Evolutionary conservation across 2,888 invertebrate species (phyloP), one percentile per base, ranked within the genome.

Genomic region (Calameuta filiformis): DNA sequence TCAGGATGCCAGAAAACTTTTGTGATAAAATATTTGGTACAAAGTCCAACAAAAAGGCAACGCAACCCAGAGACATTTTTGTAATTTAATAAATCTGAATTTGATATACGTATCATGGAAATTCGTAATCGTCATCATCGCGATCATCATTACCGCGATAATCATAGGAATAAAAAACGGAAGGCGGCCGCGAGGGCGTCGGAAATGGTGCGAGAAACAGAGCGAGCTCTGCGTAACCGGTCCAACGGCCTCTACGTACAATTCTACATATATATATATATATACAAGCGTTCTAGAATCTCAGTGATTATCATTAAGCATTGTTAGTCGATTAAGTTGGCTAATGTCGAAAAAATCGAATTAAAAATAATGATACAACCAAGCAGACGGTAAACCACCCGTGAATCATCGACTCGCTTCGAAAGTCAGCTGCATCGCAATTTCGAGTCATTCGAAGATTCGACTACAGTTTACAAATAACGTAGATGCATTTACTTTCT

Each of bases 131-230:
- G 71, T 34, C 31, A 31, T 71, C 33, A 71, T 71, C 1, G 71
- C 71, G 71, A 71, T 71, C 12, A 15, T 71, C 3, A 15, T 75
- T 77, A 71, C 35, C 75, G 71, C 1, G 40, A 34, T 68, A 23
- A 33, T 37, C 75, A 74, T n/a, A 74, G 31, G 77, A 69, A 35
- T 40, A 75, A 79, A 74, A 79, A 79, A 76, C 76, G 79, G 79
- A 79, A 79, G 79, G 77, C 76, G 79, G 76, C 76, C 76, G 79
- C 76, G 68, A 73, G 79, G 79, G 76, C 73, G 69, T 69, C 76
- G 79, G 79, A 79, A 79, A 79, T 79, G 76, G 79, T 76, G 79
- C 79, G 79, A 73, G 79, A 79, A 79, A 79, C 79, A 79, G 79
- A 79, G 79, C 79, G 79, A 79, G 79, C 76, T 56, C 56, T 73